Conservation (phyloP, 2,113 vertebrate genomes). For the Cinclus cinclus region DNA sequence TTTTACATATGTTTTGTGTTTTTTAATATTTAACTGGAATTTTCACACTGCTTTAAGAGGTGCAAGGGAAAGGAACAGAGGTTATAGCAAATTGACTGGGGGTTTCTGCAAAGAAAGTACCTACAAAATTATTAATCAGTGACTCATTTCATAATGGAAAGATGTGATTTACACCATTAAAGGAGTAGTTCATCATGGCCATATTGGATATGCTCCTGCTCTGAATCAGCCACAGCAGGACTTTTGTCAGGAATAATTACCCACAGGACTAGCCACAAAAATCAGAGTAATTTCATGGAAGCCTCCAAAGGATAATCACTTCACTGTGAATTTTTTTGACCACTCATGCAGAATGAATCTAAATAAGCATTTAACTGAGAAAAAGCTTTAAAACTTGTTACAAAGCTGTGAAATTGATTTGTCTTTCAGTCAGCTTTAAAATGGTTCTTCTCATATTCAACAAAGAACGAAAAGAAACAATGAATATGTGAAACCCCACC, state of each 20-base stretch:
- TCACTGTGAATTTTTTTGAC: neutral
- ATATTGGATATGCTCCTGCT: neutral
- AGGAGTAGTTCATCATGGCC: neutral
- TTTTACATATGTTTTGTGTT: neutral
- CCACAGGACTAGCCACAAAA: neutral
- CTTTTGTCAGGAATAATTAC: neutral
- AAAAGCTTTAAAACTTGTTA: neutral
- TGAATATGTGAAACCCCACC: neutral
- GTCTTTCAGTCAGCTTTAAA: neutral
- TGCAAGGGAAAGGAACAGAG: neutral
- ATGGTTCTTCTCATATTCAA: neutral
- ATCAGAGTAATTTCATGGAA: neutral
- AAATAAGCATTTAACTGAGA: neutral
- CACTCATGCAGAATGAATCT: neutral
- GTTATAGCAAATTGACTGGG: neutral
- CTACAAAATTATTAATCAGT: neutral
- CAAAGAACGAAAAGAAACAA: neutral
- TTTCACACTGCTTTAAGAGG: neutral
- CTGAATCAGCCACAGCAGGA: neutral
- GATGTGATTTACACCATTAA: neutral
- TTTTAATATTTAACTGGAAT: neutral
- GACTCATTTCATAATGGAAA: neutral
- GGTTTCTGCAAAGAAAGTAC: neutral
- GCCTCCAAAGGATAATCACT: neutral
- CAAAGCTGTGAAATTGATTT: neutral